Base-by-base conservation (phyloP, 1,140 invertebrate genomes). In the Microvelia longipes region DNA sequence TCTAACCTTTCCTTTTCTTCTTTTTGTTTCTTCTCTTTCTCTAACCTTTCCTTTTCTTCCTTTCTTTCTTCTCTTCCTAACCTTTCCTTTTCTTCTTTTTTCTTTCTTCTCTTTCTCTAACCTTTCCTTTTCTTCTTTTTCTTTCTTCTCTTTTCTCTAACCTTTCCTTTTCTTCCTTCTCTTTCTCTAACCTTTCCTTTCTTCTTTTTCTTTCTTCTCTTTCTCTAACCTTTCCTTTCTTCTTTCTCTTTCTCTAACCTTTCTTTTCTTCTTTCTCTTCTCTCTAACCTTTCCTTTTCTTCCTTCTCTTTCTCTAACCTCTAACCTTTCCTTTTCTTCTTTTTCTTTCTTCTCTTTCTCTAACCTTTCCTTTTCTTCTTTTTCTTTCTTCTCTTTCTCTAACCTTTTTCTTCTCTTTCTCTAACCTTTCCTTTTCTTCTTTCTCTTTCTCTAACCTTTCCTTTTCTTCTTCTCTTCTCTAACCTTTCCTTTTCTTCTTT, bases 161-260 rank as follows among this genome's bases (percentile, higher is more conserved):
- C 70, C 72, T 70, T 73, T 68, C 62, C 30, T 28, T 70, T 71
- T 71, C 70, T 70, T 71, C 66, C 72, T 70, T 68, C 71, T 71
- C 67, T 71, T 70, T 68, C 75, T 71, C 62, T 70, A 70, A 66
- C 60, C 5, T 68, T 73, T 73, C 75, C 71, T 66, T 75, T 72
- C 69, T 67, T 73, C 72, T 74, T 71, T 65, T 71, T 73, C 71
- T 28, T 71, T 24, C 67, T 76, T 71, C 29, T 74, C 68, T 66
- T 77, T 75, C 13, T 65, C 69, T 70, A 73, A 68, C n/a, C 74
- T 71, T 65, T 71, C 30, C 65, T 67, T 69, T 64, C 71, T 75
- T 70, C 76, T 70, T 68, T 74, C 63, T 68, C 75, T 63, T 27
- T 73, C 67, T 68, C 75, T 67, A 60, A 26, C 28, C 50, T 63